Evolutionary conservation across 2,888 invertebrate species (phyloP).

Genomic region (Caradrina kadenii): DNA sequence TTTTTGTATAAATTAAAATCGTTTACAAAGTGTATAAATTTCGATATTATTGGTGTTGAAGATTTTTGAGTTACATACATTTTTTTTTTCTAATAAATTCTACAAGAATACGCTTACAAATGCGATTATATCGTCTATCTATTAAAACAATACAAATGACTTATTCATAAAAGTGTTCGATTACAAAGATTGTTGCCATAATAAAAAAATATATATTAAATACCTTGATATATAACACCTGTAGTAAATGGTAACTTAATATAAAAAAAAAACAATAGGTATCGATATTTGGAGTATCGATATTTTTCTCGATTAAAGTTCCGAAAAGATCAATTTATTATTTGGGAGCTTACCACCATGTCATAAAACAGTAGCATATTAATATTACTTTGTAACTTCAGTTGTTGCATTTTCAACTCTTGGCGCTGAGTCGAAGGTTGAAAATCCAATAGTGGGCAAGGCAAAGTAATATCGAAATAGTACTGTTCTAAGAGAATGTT

Average conservation of each 20-base stretch:
- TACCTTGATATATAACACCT: constrained; percentile 8
- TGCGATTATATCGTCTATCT: background rate
- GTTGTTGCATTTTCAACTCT: too few relatives aligned
- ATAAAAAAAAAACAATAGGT: background rate
- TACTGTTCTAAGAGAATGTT: too few relatives aligned
- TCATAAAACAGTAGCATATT: too few relatives aligned
- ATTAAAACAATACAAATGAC: background rate
- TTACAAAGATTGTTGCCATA: background rate
- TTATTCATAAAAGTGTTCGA: constrained; percentile 6
- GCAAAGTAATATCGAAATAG: too few relatives aligned
- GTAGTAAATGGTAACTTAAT: constrained; percentile 21
- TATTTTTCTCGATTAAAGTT: constrained; percentile 5
- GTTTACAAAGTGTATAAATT: constrained; percentile 14
- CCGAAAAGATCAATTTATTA: constrained; percentile 6
- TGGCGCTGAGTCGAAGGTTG: too few relatives aligned
- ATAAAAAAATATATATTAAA: background rate
- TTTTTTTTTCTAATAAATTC: background rate
- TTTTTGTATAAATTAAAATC: constrained; percentile 3
- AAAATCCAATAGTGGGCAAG: too few relatives aligned
- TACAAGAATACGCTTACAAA: background rate
- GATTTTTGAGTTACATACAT: background rate
- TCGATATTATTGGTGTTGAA: background rate
- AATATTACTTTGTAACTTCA: too few relatives aligned
- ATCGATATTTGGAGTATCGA: background rate
- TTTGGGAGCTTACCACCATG: too few relatives aligned